Evolutionary conservation across 1,140 invertebrate genomes (phyloP).

Genomic region (Latrodectus geometricus): DNA sequence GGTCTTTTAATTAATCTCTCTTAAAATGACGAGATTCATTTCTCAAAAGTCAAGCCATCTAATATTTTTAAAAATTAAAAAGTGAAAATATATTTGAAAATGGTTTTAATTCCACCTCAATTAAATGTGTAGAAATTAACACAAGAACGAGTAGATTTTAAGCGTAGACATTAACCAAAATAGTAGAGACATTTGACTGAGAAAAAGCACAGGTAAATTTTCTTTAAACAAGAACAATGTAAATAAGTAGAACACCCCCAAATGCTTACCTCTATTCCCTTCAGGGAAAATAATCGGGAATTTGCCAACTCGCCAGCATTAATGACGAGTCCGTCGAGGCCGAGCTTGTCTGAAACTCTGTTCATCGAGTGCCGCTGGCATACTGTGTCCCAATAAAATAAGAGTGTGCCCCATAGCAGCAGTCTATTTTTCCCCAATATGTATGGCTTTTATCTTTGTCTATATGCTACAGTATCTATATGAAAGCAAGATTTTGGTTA

Average conservation of each 20-base stretch:
- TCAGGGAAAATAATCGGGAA: slow-evolving; percentile 48
- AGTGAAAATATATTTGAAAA: too few relatives aligned
- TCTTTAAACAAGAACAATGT: not conserved
- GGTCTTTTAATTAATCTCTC: too few relatives aligned
- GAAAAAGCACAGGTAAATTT: too few relatives aligned
- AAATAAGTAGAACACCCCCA: slow-evolving; percentile 18
- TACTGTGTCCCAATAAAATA: slow-evolving; percentile 54
- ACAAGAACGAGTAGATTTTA: too few relatives aligned
- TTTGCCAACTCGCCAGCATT: slow-evolving; percentile 55
- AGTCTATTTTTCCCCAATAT: slow-evolving; percentile 37
- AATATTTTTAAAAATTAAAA: too few relatives aligned
- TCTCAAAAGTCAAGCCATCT: too few relatives aligned
- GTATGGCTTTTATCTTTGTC: slow-evolving; percentile 34
- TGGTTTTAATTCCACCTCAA: too few relatives aligned
- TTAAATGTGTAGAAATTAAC: too few relatives aligned
- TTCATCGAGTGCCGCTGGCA: slow-evolving; percentile 24
- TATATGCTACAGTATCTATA: slow-evolving; percentile 24
- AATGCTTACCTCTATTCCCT: slow-evolving; percentile 16
- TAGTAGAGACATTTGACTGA: too few relatives aligned
- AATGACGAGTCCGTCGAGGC: slow-evolving; percentile 54
- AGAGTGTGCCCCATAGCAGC: slow-evolving; percentile 31
- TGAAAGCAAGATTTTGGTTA: not conserved
- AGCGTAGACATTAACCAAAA: too few relatives aligned
- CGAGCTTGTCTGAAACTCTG: slow-evolving; percentile 31
- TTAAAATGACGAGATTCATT: too few relatives aligned